These are phyloP conservation scores for Musca domestica DNA, from an alignment of 1,140 invertebrate species.

Conservation along the genomic window DNA sequence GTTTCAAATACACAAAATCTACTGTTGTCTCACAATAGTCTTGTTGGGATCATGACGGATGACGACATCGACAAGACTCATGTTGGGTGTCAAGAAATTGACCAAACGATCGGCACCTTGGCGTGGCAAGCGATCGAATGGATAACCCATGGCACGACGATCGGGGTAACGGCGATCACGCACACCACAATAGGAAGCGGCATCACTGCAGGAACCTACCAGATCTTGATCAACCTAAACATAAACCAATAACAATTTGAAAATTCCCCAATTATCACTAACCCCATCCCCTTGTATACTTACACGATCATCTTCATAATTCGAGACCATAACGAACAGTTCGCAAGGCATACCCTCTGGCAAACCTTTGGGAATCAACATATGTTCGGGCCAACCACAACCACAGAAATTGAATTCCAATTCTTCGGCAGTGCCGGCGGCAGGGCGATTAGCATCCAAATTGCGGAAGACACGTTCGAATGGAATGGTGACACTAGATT, in stretches of 20 bases:
- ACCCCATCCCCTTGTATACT: conserved; percentile 25
- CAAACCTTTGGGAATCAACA: conserved; percentile 75
- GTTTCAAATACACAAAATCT: too few species aligned
- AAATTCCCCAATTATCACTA: neutral
- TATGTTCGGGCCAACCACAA: conserved; percentile 84
- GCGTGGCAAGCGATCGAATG: conserved; percentile 67
- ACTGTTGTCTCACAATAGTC: conserved; percentile 33
- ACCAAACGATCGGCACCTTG: conserved; percentile 56
- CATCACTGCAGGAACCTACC: conserved; percentile 63
- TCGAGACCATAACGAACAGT: conserved; percentile 79
- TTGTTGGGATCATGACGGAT: conserved; percentile 51
- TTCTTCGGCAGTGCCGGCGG: conserved; percentile 56
- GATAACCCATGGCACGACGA: conserved; percentile 71
- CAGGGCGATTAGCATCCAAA: conserved; percentile 59
- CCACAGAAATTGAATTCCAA: conserved; percentile 76
- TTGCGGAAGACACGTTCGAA: conserved; percentile 70
- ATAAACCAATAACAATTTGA: neutral
- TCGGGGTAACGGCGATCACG: conserved; percentile 72
- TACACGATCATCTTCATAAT: conserved; percentile 70
- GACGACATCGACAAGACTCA: conserved; percentile 60
- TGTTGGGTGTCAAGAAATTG: conserved; percentile 70
- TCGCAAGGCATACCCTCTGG: conserved; percentile 66
- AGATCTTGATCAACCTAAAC: conserved; percentile 60
- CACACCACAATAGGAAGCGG: conserved; percentile 72
- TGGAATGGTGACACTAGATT: conserved; percentile 72